Conservation (phyloP, 2,113 vertebrate genomes). For the Protobothrops flavoviridis region DNA sequence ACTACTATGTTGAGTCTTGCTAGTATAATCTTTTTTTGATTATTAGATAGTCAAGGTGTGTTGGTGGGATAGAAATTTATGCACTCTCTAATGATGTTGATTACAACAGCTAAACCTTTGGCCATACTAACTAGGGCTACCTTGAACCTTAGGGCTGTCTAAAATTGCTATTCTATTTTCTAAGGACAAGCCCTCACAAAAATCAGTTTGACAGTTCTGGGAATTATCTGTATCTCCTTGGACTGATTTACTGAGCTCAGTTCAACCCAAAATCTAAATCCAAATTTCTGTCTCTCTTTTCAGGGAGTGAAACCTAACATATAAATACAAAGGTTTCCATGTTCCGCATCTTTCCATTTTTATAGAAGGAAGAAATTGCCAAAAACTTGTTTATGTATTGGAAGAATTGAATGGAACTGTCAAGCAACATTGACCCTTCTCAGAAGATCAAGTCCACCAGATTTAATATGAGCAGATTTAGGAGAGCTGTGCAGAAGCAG, state of each 20-base stretch:
- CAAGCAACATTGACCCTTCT: background rate
- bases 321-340: background rate
- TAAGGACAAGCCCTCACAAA: background rate
- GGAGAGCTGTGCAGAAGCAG: background rate
- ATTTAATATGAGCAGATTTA: background rate
- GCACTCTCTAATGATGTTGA: background rate
- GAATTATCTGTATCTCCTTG: background rate
- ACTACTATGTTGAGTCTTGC: background rate
- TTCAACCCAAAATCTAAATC: background rate
- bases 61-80: background rate
- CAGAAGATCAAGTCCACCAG: background rate
- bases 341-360: background rate
- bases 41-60: background rate
- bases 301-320: background rate
- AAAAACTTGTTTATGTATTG: background rate
- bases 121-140: background rate
- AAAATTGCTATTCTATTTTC: background rate
- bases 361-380: background rate
- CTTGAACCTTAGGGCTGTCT: background rate
- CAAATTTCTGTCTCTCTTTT: background rate
- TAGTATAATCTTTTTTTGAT: background rate
- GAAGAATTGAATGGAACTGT: background rate
- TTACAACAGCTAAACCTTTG: background rate
- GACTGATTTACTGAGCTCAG: background rate
- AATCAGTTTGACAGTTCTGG: background rate